Percentiles rank a stretch among this genome's conserved stretches.
phyloP scores from a whole-genome alignment of 2,888 invertebrate genomes.

The Frankliniella fusca region DNA sequence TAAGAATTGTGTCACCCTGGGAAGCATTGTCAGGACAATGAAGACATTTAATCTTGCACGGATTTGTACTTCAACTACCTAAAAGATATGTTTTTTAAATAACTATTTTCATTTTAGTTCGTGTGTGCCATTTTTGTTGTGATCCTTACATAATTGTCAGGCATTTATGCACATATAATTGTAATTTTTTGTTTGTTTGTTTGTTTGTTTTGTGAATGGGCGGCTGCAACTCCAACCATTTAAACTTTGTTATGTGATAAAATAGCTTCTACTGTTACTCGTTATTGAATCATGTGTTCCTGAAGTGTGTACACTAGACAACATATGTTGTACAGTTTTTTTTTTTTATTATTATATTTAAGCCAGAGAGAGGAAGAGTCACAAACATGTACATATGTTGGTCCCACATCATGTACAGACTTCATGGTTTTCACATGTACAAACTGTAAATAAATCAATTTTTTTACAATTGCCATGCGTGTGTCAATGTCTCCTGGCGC shows the following conservation, averaged over 20 bases:
- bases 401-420: background rate
- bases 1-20: background rate
- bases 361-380: background rate
- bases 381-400: no score
- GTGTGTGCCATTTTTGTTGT: conserved; percentile 5
- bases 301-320: background rate
- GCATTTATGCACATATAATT: conserved; percentile 15
- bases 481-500: background rate
- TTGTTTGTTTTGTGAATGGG: background rate
- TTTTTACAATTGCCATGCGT: background rate
- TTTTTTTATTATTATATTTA: background rate
- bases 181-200: no score
- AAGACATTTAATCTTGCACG: no score
- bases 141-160: background rate
- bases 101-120: background rate
- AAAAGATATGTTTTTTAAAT: background rate
- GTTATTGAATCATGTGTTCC: background rate
- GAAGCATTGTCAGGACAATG: background rate
- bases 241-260: background rate
- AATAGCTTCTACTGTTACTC: background rate
- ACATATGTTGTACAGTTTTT: background rate
- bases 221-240: background rate
- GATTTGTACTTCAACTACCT: no score
- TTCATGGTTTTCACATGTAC: background rate
- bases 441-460: background rate